These are phyloP conservation scores for Ephialtes manifestator DNA, from an alignment of 2,888 invertebrate genomes.

Conservation along the genomic window DNA sequence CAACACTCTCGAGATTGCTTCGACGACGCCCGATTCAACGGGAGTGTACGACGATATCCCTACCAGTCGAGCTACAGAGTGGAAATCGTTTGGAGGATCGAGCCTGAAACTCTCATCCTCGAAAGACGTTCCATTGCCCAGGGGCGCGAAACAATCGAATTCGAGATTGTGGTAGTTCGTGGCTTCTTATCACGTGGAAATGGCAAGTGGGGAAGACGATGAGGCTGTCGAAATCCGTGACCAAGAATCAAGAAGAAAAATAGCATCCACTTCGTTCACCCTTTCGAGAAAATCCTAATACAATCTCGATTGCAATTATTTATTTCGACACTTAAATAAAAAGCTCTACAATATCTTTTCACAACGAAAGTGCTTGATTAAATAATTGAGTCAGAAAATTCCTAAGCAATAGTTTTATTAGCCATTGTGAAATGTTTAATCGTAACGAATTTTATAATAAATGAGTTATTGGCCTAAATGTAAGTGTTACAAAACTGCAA, in stretches of 20 bases:
- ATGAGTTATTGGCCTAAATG: not conserved
- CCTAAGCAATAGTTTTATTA: not conserved
- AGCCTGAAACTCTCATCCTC: conserved; percentile 39
- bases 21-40: conserved; percentile 61
- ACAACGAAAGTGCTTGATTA: not conserved
- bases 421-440: not conserved
- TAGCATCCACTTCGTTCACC: conserved; percentile 1
- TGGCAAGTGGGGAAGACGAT: conserved; percentile 48
- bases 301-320: conserved; percentile 1
- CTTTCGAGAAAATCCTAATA: conserved; percentile 11
- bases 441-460: not conserved
- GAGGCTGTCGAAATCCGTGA: conserved; percentile 33
- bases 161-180: conserved; percentile 40
- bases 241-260: conserved; percentile 32
- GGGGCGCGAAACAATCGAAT: conserved; percentile 65
- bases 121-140: conserved; percentile 55
- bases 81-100: conserved; percentile 61
- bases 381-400: not conserved
- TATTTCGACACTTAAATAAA: not conserved
- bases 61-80: conserved; percentile 46
- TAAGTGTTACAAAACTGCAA: not conserved
- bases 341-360: not conserved
- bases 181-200: conserved; percentile 64
- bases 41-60: conserved; percentile 22
- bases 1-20: conserved; percentile 60